Percentiles rank a stretch among this genome's conserved stretches.
Evolutionary conservation across 1,140 invertebrate genomes (phyloP).

Genomic region (Adelges cooleyi): DNA sequence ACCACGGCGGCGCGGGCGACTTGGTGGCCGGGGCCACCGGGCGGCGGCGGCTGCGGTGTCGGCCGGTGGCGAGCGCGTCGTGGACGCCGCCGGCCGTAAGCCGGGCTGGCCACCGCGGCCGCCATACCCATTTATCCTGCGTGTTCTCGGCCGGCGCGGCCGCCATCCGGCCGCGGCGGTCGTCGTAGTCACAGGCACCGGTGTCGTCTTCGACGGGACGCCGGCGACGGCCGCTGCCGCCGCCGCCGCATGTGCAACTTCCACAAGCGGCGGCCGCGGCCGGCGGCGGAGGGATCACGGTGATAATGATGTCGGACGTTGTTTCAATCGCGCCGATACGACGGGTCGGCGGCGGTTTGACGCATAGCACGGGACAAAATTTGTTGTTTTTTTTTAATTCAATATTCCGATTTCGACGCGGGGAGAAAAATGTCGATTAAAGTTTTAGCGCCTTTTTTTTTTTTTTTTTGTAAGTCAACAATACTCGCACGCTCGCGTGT

Average conservation of each 20-base stretch:
- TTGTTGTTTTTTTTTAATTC: no score
- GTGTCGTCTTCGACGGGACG: not conserved
- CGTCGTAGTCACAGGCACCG: not conserved
- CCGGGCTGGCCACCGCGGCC: not conserved
- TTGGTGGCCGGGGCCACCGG: no score
- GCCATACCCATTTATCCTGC: constrained; percentile 10
- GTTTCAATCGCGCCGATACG: no score
- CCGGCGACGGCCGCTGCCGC: constrained; percentile 11
- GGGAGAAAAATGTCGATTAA: no score
- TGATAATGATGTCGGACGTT: not conserved
- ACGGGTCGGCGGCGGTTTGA: no score
- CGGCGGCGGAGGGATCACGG: constrained; percentile 10
- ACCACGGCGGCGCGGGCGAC: no score
- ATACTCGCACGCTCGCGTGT: no score
- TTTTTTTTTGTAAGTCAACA: no score
- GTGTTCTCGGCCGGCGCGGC: not conserved
- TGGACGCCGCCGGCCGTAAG: not conserved
- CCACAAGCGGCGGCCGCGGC: constrained; percentile 19
- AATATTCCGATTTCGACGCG: no score
- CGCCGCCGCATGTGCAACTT: constrained; percentile 12
- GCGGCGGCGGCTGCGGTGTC: no score
- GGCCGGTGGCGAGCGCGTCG: not conserved
- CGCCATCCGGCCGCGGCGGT: not conserved
- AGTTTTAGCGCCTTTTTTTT: no score
- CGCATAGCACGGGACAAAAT: no score